Evolutionary conservation across 2,797 vertebrate genomes (phyloP), one percentile per base, ranked within the genome.

Genomic region (Pantherophis vulpinus): DNA sequence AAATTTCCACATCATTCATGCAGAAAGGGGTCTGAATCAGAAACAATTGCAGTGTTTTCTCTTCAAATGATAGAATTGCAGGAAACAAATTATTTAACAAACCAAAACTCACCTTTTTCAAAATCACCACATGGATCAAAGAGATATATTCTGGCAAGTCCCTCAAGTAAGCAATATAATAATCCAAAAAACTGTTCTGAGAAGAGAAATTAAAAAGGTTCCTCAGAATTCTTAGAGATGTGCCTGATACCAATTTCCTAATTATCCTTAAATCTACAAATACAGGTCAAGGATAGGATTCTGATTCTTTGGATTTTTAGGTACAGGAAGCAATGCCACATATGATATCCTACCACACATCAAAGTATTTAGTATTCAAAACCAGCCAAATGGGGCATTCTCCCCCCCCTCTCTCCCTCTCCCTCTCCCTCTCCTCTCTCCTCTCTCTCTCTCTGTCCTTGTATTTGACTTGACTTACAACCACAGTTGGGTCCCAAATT

Each of bases 121-220:
- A 96, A 95, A 98, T 98, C 91, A 98, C 98, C 96, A 98, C 97
- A 25, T 98, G 98, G 94, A 99, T 98, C 92, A 98, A 97, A 0
- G 98, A 98, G 94, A 99, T 98, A 96, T 99, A 99, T 95, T 99
- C 99, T 10, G 99, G 99, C 59, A 99, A 98, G 95, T 99, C 99
- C 96, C 98, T 98, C 96, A 99, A 97, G 96, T 99, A 99, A 47
- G 99, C 98, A 94, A 99, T 98, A 0, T 99, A 99, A 93, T 99
- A 99, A 95, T 99, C 99, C 97, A 99, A 97, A 97, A 99, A 99
- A 93, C 99, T 99, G 94, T 99, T 99, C 99, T 99, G 97, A 86
- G 96, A 97, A 95, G 92, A 88, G 95, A 96, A 96, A 91, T 93
- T 0, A 96, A 93, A 97, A 95, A 92, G 61, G 7, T 90, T 91